These are phyloP conservation scores for Mesodorylaimus sp. DNA, from an alignment of 2,888 invertebrate genomes.

Conservation along the genomic window DNA sequence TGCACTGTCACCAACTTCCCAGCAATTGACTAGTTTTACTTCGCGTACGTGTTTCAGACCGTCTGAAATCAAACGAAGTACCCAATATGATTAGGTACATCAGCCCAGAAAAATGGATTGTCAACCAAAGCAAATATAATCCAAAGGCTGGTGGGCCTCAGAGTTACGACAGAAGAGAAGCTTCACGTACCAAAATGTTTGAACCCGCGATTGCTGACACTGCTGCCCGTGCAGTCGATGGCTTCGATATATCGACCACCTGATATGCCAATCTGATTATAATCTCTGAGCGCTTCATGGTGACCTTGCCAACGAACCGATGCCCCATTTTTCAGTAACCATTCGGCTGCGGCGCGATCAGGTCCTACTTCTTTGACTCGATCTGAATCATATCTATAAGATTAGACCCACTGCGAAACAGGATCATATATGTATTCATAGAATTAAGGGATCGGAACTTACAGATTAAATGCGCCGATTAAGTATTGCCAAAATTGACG, in stretches of 20 bases:
- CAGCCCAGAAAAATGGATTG: no score
- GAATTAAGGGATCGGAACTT: no score
- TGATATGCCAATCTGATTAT: not conserved
- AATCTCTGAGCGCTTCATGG: not conserved
- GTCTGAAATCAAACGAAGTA: no score
- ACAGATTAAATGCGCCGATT: no score
- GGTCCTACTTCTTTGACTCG: not conserved
- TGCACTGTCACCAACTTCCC: not conserved
- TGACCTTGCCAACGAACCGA: not conserved
- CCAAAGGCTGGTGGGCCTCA: no score
- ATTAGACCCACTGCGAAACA: no score
- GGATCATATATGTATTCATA: no score
- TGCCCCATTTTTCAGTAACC: conserved; percentile 3
- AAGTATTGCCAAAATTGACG: no score
- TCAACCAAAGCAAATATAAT: no score
- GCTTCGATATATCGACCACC: not conserved
- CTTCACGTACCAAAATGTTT: no score
- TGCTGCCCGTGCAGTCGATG: not conserved
- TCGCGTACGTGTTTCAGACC: not conserved
- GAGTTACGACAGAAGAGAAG: no score
- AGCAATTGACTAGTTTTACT: not conserved
- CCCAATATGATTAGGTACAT: no score
- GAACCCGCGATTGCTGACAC: not conserved
- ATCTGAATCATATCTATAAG: not conserved
- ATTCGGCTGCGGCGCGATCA: not conserved